Evolutionary conservation across 2,888 invertebrate species (phyloP).

Genomic region (Galeopsomyia nigrocyanea): DNA sequence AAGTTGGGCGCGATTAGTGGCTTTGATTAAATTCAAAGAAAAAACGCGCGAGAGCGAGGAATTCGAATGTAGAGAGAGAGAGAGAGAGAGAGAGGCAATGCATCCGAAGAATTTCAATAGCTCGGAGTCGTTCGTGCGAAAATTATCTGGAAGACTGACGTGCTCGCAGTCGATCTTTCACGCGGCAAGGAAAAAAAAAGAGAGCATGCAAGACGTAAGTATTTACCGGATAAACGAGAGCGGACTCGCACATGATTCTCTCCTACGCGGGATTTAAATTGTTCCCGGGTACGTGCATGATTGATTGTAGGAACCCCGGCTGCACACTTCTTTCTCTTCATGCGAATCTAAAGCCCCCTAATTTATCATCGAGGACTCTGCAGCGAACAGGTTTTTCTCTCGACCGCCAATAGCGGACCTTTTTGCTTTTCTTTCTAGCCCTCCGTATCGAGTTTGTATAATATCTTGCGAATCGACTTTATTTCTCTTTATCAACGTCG

Average conservation of each 20-base stretch:
- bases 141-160: neutral
- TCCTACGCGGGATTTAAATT: conserved; percentile 31
- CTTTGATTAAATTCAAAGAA: too few relatives aligned
- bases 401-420: conserved; percentile 8
- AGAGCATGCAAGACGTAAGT: neutral
- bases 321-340: conserved; percentile 67
- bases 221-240: conserved; percentile 30
- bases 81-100: conserved; percentile 32
- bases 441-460: too few relatives aligned
- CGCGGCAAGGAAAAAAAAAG: neutral
- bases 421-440: conserved; percentile 8
- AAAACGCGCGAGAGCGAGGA: neutral
- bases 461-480: too few relatives aligned
- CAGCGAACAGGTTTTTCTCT: conserved; percentile 32
- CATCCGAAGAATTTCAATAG: conserved; percentile 45
- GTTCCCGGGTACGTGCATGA: conserved; percentile 59
- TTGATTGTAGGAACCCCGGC: conserved; percentile 64
- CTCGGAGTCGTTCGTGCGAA: neutral
- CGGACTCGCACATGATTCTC: neutral
- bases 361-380: conserved; percentile 65
- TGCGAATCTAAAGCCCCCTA: conserved; percentile 64
- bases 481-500: too few relatives aligned
- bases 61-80: conserved; percentile 17
- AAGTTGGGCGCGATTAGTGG: too few relatives aligned
- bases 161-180: neutral